Base-by-base conservation (phyloP, 23 tunicate genomes). In the Trididemnum nubilum region DNA sequence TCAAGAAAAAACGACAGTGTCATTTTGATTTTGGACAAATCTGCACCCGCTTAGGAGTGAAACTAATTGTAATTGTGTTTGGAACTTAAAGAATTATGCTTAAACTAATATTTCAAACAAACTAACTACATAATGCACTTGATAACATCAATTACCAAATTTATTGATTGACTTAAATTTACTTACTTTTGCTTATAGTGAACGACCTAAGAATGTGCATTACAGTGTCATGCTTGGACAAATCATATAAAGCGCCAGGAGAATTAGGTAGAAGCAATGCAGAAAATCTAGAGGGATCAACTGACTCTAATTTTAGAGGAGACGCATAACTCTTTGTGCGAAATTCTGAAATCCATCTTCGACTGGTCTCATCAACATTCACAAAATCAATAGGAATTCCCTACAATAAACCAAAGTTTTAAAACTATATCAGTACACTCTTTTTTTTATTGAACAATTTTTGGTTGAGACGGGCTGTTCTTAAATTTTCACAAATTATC, bases 321-420 rank as follows among this genome's bases (percentile, higher is more conserved):
- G 88, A 64, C 25, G 97, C 79, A 51, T 91, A 82, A 36, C 86
- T 74, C 54, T 92, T 86, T 2, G 79, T 54, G 0, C 88, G 85
- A 76, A 92, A 92, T 12, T 92, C 97, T n/a, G 88, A 59, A 29
- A 92, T 79, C 97, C 97, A 92, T 72, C 73, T 40, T 59, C 89
- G 73, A 81, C 64, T 87, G 36, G 63, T 79, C 26, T 87, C 97
- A 73, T 92, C 92, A 38, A 72, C 83, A 79, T 87, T 79, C 9
- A 84, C 83, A 79, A 92, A 92, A 50, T 92, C 88, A 23, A 92
- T 78, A 0, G 97, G 97, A 36, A 87, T 39, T 2, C 97, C 97
- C 94, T 88, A 24, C 37, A 61, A 49, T 49, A 9, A n/a, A n/a
- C n/a, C n/a, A n/a, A n/a, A n/a, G n/a, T n/a, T n/a, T n/a, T n/a